Evolutionary conservation across 1,140 invertebrate genomes (phyloP), one percentile per base, ranked within the genome.

Genomic region (Bombus turneri): DNA sequence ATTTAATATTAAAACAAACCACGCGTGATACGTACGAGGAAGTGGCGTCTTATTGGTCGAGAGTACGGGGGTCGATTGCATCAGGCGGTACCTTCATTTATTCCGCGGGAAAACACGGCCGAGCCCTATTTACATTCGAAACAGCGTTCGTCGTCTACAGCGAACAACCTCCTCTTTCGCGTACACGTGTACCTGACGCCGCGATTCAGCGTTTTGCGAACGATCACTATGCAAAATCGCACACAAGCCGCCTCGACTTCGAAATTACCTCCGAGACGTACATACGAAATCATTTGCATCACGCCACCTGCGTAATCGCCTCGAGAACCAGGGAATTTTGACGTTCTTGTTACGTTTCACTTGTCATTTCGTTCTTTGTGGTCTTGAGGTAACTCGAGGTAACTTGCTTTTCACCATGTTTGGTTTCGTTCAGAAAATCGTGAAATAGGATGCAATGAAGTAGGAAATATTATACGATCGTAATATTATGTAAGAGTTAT

Each of bases 1-100:
- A 92, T 92, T 92, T 87, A 88, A 91, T 91, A 86, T 87, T 75
- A 71, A 86, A 87, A 83, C n/a, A 87, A 84, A 22, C 72, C 12
- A 53, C 28, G 6, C 62, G 1, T 8, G 79, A 68, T 71, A 43
- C 41, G 81, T 37, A 41, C 73, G 25, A 81, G 74, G 76, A 64
- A 47, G 41, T 15, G 57, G 37, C 41, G 82, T 75, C 43, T 59
- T 34, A 79, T 83, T 66, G 72, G 31, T 15, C 39, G 62, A 39
- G 53, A n/a, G 18, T 22, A 41, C 69, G 41, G 1, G 28, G 6
- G 22, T n/a, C 71, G 85, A 86, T 86, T 64, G 80, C 72, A 86
- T 86, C 85, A 62, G 64, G 64, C 71, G 15, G 57, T 76, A 73
- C 57, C 78, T 89, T 89, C 75, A 86, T 91, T 91, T 89, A 91